Evolutionary conservation across 2,797 vertebrate genomes (phyloP), one percentile per base, ranked within the genome.

Genomic region (Thamnophis elegans): DNA sequence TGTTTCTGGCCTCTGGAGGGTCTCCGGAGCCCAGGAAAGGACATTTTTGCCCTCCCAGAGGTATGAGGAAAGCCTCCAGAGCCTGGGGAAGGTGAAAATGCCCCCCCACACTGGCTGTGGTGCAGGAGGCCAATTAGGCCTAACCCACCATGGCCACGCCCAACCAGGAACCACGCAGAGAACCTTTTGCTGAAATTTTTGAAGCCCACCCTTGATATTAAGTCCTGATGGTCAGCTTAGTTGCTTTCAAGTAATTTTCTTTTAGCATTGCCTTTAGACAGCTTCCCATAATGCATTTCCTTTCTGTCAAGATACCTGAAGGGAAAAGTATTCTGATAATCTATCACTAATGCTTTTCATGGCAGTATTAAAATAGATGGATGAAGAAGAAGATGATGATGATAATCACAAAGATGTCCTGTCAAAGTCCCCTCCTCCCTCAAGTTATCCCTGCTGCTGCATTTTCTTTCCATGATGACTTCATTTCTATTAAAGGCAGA

Each of bases 401-500:
- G 26, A 65, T 89, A 96, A 93, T 94, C 93, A 93, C 93, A 93
- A 89, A 95, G 93, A 59, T 94, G 93, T 85, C 86, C 96, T 96
- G 95, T 95, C 95, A 95, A 95, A 95, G 95, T 94, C 93, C 92
- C 94, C 92, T 5, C 47, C 47, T 51, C 47, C 42, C 42, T 42
- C 0, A 20, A 94, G 94, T 94, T 93, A 94, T 94, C 85, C 26
- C 1, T 14, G 78, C 94, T 91, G 91, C 90, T 92, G 95, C 93
- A 95, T 93, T 97, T 90, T 94, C 90, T 96, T 93, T 92, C 90
- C 91, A 95, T 96, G 96, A 92, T 94, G 97, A 96, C 95, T 94
- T 96, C 95, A 95, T 91, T 96, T 58, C 96, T 95, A 94, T 94
- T 95, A 95, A 92, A 96, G 97, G 96, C 96, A 95, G 96, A 96